Base-by-base conservation (phyloP, 2,888 invertebrate species). In the Epirrhoe alternata region DNA sequence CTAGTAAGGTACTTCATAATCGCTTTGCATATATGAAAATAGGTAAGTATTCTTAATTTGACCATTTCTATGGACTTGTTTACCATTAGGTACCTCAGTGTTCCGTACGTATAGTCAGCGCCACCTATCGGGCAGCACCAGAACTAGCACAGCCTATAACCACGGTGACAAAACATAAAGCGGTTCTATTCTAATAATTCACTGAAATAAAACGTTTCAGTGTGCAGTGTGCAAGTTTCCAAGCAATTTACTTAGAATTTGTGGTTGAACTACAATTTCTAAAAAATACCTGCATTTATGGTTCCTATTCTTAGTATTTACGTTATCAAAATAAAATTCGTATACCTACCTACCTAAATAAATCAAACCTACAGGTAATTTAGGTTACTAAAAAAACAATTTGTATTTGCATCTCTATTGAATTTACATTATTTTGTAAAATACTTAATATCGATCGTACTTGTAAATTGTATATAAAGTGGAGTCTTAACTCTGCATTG, bases 401-500 rank as follows among this genome's bases (percentile, higher is more conserved):
- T n/a, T n/a, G n/a, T n/a, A n/a, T n/a, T n/a, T n/a, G n/a, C n/a
- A n/a, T 5, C 5, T 45, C 6, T 0, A 16, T 6, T 47, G 6
- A 16, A 2, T 16, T 42, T 47, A 47, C 16, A 16, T 47, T 51
- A 3, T 51, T 30, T 51, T n/a, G 12, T 30, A 6, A 30, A 10
- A 24, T 47, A 35, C 35, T 49, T 8, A 12, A 14, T 16, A 56
- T 33, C 30, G 56, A 38, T 31, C 30, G 50, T 30, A 45, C 52
- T 50, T 74, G 71, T 61, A 68, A 70, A 74, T 75, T 73, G 74
- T 74, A 49, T 73, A 72, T 77, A 78, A 79, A 80, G 77, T 80
- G 76, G 77, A 82, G 82, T 84, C 83, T 82, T 82, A 83, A 80
- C 80, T 85, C 83, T 77, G 72, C 74, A 72, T 77, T 74, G 77